phyloP scores from a whole-genome alignment of 2,113 vertebrate genomes.

The Pristiophorus japonicus region DNA sequence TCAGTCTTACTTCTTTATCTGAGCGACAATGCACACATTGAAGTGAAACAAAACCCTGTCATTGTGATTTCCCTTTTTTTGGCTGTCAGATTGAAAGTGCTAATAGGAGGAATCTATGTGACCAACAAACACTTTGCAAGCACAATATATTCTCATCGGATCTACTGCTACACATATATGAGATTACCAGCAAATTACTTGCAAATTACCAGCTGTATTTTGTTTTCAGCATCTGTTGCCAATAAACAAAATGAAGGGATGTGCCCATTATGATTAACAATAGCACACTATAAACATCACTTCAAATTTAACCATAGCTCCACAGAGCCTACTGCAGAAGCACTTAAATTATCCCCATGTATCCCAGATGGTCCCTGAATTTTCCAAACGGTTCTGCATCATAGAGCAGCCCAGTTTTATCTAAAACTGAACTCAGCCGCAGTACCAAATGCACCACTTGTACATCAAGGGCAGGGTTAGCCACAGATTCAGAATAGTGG shows the following conservation, averaged over 20 bases:
- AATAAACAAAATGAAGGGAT: background rate
- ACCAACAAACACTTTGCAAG: background rate
- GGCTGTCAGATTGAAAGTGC: background rate
- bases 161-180: background rate
- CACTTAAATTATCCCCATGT: background rate
- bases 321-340: background rate
- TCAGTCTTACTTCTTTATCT: background rate
- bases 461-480: background rate
- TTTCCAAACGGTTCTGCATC: background rate
- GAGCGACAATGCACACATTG: background rate
- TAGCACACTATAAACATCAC: background rate
- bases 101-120: background rate
- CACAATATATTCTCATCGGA: background rate
- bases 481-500: background rate
- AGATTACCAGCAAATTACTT: background rate
- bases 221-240: slow-evolving; percentile 11
- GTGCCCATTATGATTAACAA: background rate
- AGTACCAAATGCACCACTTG: background rate
- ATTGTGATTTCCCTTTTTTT: background rate
- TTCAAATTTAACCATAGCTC: background rate
- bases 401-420: background rate
- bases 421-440: background rate
- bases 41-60: background rate
- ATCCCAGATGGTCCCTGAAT: background rate
- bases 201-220: slow-evolving; percentile 6